Evolutionary conservation across 2,888 invertebrate genomes (phyloP).

Genomic region (Acleris holmiana): DNA sequence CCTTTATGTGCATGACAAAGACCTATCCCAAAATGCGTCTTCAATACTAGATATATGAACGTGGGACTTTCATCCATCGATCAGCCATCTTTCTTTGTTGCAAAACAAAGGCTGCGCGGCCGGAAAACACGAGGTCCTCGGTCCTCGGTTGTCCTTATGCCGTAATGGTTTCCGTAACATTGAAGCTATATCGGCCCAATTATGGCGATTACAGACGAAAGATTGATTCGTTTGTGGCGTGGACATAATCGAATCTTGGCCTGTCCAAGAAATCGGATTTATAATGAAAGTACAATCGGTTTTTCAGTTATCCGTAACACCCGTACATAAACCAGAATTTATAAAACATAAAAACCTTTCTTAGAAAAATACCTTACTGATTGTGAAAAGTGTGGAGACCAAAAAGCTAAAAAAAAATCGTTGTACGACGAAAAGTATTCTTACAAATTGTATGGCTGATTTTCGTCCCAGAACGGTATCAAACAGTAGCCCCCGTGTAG

Average conservation of each 20-base stretch:
- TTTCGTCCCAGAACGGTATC: too few relatives aligned
- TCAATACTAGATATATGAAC: slow-evolving; percentile 21
- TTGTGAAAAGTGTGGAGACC: too few relatives aligned
- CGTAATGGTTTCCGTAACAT: slow-evolving; percentile 36
- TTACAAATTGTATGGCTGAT: too few relatives aligned
- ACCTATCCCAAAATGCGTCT: slow-evolving; percentile 4
- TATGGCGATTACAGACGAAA: background rate
- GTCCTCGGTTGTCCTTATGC: slow-evolving; percentile 32
- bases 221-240: background rate
- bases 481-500: too few relatives aligned
- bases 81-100: slow-evolving; percentile 32
- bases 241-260: background rate
- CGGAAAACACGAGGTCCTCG: slow-evolving; percentile 29
- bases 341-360: too few relatives aligned
- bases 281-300: too few relatives aligned
- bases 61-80: slow-evolving; percentile 20
- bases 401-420: too few relatives aligned
- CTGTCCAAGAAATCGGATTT: too few relatives aligned
- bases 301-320: too few relatives aligned
- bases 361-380: too few relatives aligned
- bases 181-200: slow-evolving; percentile 19
- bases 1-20: background rate
- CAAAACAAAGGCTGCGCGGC: slow-evolving; percentile 32
- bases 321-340: too few relatives aligned
- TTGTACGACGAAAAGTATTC: too few relatives aligned